Evolutionary conservation across 2,797 vertebrate species (phyloP), one percentile per base, ranked within the genome.

Genomic region (Falco cherrug): DNA sequence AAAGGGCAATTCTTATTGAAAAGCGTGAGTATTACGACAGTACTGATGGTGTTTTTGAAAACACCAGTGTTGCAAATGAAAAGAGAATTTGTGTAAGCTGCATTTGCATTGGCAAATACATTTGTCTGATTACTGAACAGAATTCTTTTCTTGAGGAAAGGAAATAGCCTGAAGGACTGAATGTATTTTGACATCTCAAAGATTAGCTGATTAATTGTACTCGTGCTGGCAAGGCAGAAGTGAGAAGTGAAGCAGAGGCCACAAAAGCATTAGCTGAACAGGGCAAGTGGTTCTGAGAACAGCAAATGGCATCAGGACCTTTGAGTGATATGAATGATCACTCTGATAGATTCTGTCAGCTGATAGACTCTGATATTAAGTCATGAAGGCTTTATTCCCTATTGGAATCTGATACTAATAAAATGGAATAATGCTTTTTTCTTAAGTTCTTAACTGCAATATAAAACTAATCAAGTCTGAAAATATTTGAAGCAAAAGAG

Each of bases 181-280:
- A 94, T 86, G 87, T 95, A 90, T 92, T 97, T 93, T 94, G 97
- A 97, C 95, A 77, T 91, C 92, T 97, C 20, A 39, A 95, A 96
- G 93, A 97, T 98, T 96, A 95, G 92, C 82, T 97, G 96, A 97
- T 98, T 96, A 97, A 97, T 98, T 97, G 94, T 95, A 96, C 73
- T 97, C 93, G 93, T 80, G 85, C 96, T 95, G 90, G 89, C 84
- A 95, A 94, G 80, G 71, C 83, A 95, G 73, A 93, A 97, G 85
- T 90, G 91, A 96, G 89, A 95, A 94, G 86, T 93, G 80, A 96
- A 96, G 84, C 93, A 91, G 78, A 90, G 89, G 96, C 71, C 89
- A 81, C 87, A 86, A 84, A 94, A 91, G 56, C 84, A 45, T 95
- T 68, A 78, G 53, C 89, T 96, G 92, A 96, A 93, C 56, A 96